Percentiles rank a stretch among this genome's conserved stretches.
Conservation (phyloP, 2,113 vertebrate genomes). For the Acrocephalus kingi region DNA sequence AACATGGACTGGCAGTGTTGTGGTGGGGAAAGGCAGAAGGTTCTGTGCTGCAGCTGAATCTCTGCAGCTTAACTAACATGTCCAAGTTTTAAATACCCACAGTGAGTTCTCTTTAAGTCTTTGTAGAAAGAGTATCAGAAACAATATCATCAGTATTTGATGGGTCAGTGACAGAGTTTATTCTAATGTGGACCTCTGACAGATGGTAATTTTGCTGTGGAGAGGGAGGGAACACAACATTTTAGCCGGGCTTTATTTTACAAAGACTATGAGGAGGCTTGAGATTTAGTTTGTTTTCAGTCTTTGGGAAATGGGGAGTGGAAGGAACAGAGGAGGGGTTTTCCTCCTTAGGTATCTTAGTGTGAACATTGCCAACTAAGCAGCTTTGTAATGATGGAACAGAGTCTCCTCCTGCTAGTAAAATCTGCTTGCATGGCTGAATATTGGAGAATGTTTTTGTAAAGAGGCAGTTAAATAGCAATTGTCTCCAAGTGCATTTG, state of each 20-base stretch:
- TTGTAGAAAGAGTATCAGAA: neutral
- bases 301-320: neutral
- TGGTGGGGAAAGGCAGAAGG: neutral
- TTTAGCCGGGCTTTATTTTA: neutral
- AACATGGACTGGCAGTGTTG: neutral
- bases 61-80: neutral
- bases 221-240: neutral
- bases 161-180: neutral
- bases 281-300: neutral
- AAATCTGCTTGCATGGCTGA: neutral
- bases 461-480: neutral
- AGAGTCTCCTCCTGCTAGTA: neutral
- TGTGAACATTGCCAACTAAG: accelerated
- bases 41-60: neutral
- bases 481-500: neutral
- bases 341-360: neutral
- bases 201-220: neutral
- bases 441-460: neutral
- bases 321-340: neutral
- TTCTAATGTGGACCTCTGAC: neutral
- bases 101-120: neutral
- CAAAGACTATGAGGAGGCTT: neutral
- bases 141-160: neutral
- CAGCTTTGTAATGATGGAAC: neutral
- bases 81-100: neutral